phyloP scores from a whole-genome alignment of 2,797 vertebrate genomes.

The Hirundo rustica region DNA sequence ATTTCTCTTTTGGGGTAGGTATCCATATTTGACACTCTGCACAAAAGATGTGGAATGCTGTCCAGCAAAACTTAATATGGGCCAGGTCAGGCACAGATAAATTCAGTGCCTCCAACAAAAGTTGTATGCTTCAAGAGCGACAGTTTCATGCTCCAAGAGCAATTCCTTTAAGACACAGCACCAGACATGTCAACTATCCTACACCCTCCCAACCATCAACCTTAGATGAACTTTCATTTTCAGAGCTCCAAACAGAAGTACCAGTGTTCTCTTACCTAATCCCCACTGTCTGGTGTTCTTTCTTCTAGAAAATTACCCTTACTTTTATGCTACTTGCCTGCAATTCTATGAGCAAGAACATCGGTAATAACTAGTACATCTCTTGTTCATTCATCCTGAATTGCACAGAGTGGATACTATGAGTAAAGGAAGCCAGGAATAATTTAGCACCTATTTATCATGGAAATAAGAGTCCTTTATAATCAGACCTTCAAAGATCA shows the following conservation, averaged over 20 bases:
- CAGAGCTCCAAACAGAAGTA: not conserved
- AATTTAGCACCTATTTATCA: slow-evolving; percentile 57
- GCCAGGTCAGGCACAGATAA: not conserved
- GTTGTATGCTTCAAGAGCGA: not conserved
- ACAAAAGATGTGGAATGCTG: not conserved
- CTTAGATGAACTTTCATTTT: not conserved
- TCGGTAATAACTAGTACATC: slow-evolving; percentile 18
- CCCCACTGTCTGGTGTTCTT: not conserved
- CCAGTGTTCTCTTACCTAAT: not conserved
- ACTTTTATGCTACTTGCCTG: not conserved
- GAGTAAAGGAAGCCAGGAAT: slow-evolving; percentile 35
- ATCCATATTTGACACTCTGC: not conserved
- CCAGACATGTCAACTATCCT: not conserved
- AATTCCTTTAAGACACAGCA: not conserved
- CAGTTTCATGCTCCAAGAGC: not conserved
- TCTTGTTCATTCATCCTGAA: slow-evolving; percentile 37
- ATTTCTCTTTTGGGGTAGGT: not conserved
- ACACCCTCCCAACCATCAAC: rapidly evolving
- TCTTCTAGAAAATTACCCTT: not conserved
- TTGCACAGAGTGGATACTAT: not conserved
- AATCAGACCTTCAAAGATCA: slow-evolving; percentile 56
- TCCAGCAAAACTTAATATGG: not conserved
- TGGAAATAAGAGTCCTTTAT: slow-evolving; percentile 51
- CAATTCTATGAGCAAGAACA: not conserved
- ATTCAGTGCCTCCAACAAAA: not conserved